phyloP scores from a whole-genome alignment of 2,888 invertebrate genomes.

The Agriotes lineatus region DNA sequence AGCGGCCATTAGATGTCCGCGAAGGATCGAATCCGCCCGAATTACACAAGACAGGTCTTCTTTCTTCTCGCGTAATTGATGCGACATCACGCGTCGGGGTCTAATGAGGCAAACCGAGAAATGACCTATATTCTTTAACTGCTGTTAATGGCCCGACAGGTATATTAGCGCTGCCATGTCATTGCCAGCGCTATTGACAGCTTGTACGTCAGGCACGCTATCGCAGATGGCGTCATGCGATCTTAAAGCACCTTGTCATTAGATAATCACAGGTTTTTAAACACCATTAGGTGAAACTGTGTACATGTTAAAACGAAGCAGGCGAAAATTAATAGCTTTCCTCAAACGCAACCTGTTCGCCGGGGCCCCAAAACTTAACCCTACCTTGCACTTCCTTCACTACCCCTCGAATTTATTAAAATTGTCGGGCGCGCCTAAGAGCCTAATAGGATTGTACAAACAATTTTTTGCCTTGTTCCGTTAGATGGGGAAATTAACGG shows the following conservation, averaged over 20 bases:
- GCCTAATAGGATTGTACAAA: too few species aligned
- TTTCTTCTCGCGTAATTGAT: slow-evolving; percentile 9
- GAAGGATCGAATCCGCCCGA: slow-evolving; percentile 21
- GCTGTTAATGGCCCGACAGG: slow-evolving; percentile 34
- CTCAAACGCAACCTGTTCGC: slow-evolving; percentile 1
- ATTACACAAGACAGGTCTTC: slow-evolving; percentile 16
- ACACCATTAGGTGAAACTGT: slow-evolving; percentile 35
- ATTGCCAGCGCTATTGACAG: slow-evolving; percentile 37
- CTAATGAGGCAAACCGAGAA: slow-evolving; percentile 18
- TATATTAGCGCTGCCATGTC: slow-evolving; percentile 33
- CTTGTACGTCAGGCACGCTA: slow-evolving; percentile 29
- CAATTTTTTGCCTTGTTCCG: too few species aligned
- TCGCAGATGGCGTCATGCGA: slow-evolving; percentile 14
- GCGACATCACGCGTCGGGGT: slow-evolving; percentile 16
- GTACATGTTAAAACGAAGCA: slow-evolving; percentile 20
- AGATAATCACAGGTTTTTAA: slow-evolving; percentile 39
- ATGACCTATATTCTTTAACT: slow-evolving; percentile 34
- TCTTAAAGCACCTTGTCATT: slow-evolving; percentile 41
- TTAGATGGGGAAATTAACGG: too few species aligned
- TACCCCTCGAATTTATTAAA: neutral
- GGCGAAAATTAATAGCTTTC: slow-evolving; percentile 27
- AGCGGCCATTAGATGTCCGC: slow-evolving; percentile 29
- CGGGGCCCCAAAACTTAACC: neutral
- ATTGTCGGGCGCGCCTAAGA: too few species aligned
- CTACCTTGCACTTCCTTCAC: neutral